These are phyloP conservation scores for Ochotona princeps DNA, from an alignment of 2,113 vertebrate species.

Conservation along the genomic window DNA sequence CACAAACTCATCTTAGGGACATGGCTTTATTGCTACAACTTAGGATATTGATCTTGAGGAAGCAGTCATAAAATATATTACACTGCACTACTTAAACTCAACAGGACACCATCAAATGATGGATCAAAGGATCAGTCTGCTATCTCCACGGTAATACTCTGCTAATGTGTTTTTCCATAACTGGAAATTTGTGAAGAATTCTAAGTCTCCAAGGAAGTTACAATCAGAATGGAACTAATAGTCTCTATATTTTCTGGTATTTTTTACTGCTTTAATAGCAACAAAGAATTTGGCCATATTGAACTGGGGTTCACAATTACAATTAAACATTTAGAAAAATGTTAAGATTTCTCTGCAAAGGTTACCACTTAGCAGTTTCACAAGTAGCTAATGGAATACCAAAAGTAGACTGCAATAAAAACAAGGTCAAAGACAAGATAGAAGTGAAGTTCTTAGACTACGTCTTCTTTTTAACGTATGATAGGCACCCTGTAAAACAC, in stretches of 20 bases:
- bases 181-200: slow-evolving; percentile 59
- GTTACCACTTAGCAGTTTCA: slow-evolving; percentile 65
- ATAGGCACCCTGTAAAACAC: background rate
- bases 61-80: slow-evolving; percentile 18
- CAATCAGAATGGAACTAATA: slow-evolving; percentile 62
- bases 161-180: slow-evolving; percentile 55
- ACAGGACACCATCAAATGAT: slow-evolving; percentile 14
- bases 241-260: slow-evolving; percentile 51
- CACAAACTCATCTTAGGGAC: background rate
- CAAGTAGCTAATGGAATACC: slow-evolving; percentile 53
- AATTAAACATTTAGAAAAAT: slow-evolving; percentile 61
- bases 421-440: slow-evolving; percentile 24
- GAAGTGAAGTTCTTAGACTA: slow-evolving; percentile 58
- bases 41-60: background rate
- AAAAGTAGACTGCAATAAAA: slow-evolving; percentile 65
- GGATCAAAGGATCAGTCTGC: background rate
- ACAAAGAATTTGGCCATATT: slow-evolving; percentile 54
- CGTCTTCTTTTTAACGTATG: slow-evolving; percentile 49
- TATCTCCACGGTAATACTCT: slow-evolving; percentile 50
- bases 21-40: slow-evolving; percentile 26
- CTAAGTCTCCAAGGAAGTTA: slow-evolving; percentile 24
- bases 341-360: slow-evolving; percentile 52
- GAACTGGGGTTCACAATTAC: slow-evolving; percentile 45
- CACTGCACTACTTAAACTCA: background rate
- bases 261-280: slow-evolving; percentile 52